Conservation (phyloP, 2,113 vertebrate genomes). For the Illadopsis cleaveri region DNA sequence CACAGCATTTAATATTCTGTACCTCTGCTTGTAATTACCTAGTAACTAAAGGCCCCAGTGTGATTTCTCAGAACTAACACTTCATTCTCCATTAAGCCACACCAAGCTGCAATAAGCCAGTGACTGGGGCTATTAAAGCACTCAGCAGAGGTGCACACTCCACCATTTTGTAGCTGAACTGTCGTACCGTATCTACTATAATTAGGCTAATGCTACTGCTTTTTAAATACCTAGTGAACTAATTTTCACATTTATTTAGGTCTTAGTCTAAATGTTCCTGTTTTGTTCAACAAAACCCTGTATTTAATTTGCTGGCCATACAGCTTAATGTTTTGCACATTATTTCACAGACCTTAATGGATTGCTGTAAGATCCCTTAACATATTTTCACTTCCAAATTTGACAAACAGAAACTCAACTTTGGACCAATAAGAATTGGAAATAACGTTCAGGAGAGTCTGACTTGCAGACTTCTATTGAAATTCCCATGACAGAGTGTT, state of each 20-base stretch:
- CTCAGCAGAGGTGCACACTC: not conserved
- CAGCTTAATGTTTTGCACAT: not conserved
- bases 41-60: not conserved
- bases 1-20: slow-evolving; percentile 21
- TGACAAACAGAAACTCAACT: not conserved
- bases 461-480: not conserved
- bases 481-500: not conserved
- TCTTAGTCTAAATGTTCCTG: not conserved
- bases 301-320: not conserved
- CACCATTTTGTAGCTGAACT: not conserved
- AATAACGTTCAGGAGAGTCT: not conserved
- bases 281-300: not conserved
- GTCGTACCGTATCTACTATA: not conserved
- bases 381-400: not conserved
- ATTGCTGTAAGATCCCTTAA: not conserved
- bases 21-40: slow-evolving; percentile 15
- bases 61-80: slow-evolving; percentile 10
- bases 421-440: not conserved
- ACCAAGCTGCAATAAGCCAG: not conserved
- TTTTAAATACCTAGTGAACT: not conserved
- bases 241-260: not conserved
- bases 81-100: not conserved
- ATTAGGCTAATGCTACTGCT: not conserved
- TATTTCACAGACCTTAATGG: not conserved
- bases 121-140: not conserved